Base-by-base conservation (phyloP, 1,140 invertebrate species). In the Contarinia nasturtii region DNA sequence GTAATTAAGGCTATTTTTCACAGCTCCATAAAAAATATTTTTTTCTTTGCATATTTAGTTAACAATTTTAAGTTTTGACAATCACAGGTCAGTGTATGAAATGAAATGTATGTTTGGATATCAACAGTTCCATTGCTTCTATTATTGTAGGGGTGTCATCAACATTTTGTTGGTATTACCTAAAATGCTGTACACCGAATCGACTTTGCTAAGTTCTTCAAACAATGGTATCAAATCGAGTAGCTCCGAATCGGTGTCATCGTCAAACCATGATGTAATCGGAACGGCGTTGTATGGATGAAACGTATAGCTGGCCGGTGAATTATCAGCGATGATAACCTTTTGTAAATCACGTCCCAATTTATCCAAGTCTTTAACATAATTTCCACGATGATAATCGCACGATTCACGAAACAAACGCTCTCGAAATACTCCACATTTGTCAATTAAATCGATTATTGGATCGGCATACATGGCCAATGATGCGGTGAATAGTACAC, bases 381-480 rank as follows among this genome's bases (percentile, higher is more conserved):
- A 99, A 74, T 98, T 99, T 55, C 95, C 95, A 64, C 90, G 79
- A 74, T 98, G 92, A 77, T 96, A 98, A 66, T 98, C 93, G 75
- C 96, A 99, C 50, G 94, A 96, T 77, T 99, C 96, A 66, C 96
- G 80, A 76, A 99, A 99, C 56, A 99, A 72, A 58, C 96, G 78
- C 52, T 88, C 79, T 58, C 90, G 79, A 71, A 98, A 97, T 45
- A 98, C 92, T 60, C 86, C 87, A 90, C 51, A 73, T 70, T 73
- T 72, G 69, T 99, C 96, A 49, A 99, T 70, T 52, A 98, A 73
- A 74, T 99, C 93, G 44, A 94, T 93, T 49, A 99, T 96, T 40
- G 95, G 96, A 74, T 99, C 95, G 51, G 96, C 96, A 73, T 99
- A 99, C 82, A 98, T 98, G 44, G 92, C 91, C 61, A 98, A 76